Evolutionary conservation across 2,888 invertebrate species (phyloP), one percentile per base, ranked within the genome.

Genomic region (Protonemura montana): DNA sequence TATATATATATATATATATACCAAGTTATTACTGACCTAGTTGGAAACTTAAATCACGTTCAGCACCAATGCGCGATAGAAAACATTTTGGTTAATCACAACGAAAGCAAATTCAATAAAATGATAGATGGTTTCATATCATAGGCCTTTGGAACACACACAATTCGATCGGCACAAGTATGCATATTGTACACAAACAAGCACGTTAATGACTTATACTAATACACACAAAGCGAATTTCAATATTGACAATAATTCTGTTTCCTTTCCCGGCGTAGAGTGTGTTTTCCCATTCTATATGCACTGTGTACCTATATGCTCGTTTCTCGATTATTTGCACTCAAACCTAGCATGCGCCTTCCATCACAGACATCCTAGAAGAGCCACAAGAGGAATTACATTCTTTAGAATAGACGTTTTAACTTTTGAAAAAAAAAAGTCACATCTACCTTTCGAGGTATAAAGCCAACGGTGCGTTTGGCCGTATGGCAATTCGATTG

Each of bases 81-180:
- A 59, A 10, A 59, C 59, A 59, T 59, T 59, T 21, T 21, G 59
- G 59, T 59, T 59, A 59, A 59, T 59, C 59, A 59, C 59, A 59
- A 6, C 6, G 59, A 59, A 13, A 59, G 59, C 59, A 59, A 59
- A 59, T 59, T 59, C 59, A 59, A 59, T 59, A 59, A 21, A 2
- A 59, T 16, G 59, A 59, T 59, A 21, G 59, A 59, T 59, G 59
- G 59, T 59, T 59, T 59, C 59, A 59, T 59, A 59, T 59, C 59
- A 59, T 59, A 59, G 59, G 59, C 59, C 59, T 59, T 3, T 59
- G 59, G 59, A 13, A 59, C n/a, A 21, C 59, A 59, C 13, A 59
- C 59, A 59, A 59, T 59, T 59, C 59, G 59, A 59, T 59, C 59
- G n/a, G 59, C 59, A 59, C 59, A 59, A 59, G 59, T 59, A 59